phyloP scores from a whole-genome alignment of 2,113 vertebrate species.

The Marcusenius ussheri region DNA sequence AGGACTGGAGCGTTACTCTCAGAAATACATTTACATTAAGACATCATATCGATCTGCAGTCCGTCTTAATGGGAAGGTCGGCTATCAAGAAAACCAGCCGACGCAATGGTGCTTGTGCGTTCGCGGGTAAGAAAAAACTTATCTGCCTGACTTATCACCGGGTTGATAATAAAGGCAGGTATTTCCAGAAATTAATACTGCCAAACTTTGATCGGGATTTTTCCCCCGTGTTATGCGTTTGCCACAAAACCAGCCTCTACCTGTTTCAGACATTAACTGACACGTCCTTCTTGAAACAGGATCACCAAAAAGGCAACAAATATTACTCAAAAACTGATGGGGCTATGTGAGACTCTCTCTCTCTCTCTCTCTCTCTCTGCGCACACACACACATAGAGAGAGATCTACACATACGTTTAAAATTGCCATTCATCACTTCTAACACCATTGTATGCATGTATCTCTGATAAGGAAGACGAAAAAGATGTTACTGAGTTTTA shows the following conservation, averaged over 20 bases:
- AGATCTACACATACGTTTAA: neutral
- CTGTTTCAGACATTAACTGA: neutral
- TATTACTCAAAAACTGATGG: neutral
- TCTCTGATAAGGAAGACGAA: constrained; percentile 66
- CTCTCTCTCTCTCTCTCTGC: neutral
- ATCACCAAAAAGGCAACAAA: neutral
- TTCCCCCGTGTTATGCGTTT: neutral
- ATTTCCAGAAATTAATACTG: neutral
- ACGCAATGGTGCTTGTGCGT: neutral
- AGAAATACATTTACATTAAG: neutral
- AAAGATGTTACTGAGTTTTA: constrained; percentile 64
- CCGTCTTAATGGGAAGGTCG: neutral
- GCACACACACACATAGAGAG: neutral
- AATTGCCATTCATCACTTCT: constrained; percentile 20
- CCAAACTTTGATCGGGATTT: neutral
- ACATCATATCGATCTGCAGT: neutral
- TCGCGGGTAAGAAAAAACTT: neutral
- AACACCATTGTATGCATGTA: constrained; percentile 42
- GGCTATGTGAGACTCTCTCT: neutral
- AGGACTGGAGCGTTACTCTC: neutral
- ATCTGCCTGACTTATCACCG: neutral
- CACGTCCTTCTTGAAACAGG: neutral
- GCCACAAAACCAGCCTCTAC: neutral
- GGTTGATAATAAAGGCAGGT: neutral
- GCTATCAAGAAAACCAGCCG: neutral